Base-by-base conservation (phyloP, 2,888 invertebrate genomes). In the Coelogynopora nodosa region DNA sequence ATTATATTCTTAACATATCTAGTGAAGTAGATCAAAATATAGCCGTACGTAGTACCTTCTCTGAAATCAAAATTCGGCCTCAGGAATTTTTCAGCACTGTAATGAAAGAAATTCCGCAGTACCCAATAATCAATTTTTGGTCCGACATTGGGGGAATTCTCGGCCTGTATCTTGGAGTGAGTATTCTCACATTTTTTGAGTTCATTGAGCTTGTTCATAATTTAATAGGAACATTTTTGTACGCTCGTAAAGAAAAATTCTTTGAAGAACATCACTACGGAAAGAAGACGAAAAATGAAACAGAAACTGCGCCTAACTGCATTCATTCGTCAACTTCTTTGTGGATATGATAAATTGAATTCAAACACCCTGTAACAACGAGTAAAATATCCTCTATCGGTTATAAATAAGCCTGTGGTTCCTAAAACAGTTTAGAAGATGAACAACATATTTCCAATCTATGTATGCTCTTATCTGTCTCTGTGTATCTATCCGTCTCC, bases 71-170 rank as follows among this genome's bases (percentile, higher is more conserved):
- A 23, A 82, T 82, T 2, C 82, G 82, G n/a, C 29, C 82, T 2
- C 30, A 30, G 82, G 82, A 82, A 23, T 31, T 82, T 18, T 82
- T 82, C 29, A 31, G 30, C 13, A 82, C 23, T 5, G 31, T 31
- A 2, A 23, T 30, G 82, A 82, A 26, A 26, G 82, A 82, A 28
- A 18, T 31, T 2, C n/a, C 13, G 2, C 30, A 30, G 31, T 82
- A 82, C 28, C 82, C 82, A 27, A 2, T 82, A 2, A 31, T 82
- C 31, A 82, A 82, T 29, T 82, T 82, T 29, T 82, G 29, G 30
- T 82, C 82, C 23, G 82, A 82, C 23, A 82, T 82, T 82, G 82
- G 82, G n/a, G 82, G 82, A 2, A 82, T 82, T 31, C 82, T 82
- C 2, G 82, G 82, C 31, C 31, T 82, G 1, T 82, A 82, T 29